These are phyloP conservation scores for Darevskia nairensis DNA, from an alignment of 2,797 vertebrate genomes.

Conservation along the genomic window DNA sequence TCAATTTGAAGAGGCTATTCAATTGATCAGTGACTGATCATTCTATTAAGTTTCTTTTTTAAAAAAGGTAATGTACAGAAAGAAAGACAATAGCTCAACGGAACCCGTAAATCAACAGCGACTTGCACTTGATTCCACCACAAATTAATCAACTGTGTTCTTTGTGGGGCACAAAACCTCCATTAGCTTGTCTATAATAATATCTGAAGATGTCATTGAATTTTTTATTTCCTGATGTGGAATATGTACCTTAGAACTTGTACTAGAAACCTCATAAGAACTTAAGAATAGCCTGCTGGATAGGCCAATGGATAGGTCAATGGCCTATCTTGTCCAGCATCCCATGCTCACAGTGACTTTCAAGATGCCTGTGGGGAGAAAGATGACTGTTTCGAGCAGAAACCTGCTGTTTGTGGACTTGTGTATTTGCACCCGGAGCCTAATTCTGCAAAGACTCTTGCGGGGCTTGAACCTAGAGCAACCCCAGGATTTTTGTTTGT, in stretches of 20 bases:
- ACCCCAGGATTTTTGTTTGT: neutral
- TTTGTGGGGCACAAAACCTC: neutral
- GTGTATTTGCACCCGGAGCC: neutral
- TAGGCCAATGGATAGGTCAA: no score
- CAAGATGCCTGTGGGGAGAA: no score
- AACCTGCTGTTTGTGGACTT: neutral
- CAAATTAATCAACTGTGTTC: neutral
- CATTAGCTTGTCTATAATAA: neutral
- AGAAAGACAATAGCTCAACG: constrained; percentile 8
- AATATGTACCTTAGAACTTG: neutral
- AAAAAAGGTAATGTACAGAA: neutral
- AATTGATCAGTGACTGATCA: constrained; percentile 42
- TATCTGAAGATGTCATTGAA: neutral
- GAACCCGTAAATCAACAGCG: neutral
- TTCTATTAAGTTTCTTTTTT: neutral
- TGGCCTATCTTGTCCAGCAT: no score
- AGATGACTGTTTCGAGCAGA: neutral
- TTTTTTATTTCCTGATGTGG: neutral
- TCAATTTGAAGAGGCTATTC: constrained; percentile 56
- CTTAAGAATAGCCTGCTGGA: no score
- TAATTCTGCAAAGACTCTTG: neutral
- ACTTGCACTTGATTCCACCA: neutral
- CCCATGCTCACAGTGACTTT: no score
- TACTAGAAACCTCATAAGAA: no score
- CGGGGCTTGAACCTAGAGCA: no score